Evolutionary conservation across 2,797 vertebrate genomes (phyloP).

Genomic region (Acipenser ruthenus): DNA sequence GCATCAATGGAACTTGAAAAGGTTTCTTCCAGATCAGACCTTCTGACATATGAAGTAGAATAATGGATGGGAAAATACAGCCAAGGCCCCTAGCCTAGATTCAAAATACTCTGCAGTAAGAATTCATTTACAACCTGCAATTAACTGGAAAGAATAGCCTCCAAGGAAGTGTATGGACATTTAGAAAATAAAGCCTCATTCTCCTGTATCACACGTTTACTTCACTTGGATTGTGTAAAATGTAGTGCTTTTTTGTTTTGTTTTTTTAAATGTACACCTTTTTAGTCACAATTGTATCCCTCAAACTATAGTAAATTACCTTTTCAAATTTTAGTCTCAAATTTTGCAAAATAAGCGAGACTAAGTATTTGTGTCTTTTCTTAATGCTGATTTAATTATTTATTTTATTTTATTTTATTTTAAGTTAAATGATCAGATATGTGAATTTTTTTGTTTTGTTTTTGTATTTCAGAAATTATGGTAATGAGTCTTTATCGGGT

Average conservation of each 20-base stretch:
- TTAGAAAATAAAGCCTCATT: conserved; percentile 45
- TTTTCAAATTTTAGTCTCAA: not conserved
- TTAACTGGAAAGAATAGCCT: conserved; percentile 85
- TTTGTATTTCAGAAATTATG: conserved; percentile 20
- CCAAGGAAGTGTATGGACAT: conserved; percentile 52
- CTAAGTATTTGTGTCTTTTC: no score
- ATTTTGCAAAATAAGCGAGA: not conserved
- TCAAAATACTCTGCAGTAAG: conserved; percentile 77
- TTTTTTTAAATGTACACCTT: not conserved
- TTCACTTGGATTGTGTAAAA: conserved; percentile 20
- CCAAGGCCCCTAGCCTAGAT: conserved; percentile 79
- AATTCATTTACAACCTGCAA: conserved; percentile 89
- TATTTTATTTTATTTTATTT: no score
- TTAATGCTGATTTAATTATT: no score
- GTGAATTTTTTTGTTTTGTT: no score
- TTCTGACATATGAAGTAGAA: conserved; percentile 98
- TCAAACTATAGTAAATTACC: no score
- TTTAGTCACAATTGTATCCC: no score
- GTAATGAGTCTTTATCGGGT: conserved; percentile 60
- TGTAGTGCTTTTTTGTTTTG: conserved; percentile 8
- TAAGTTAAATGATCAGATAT: no score
- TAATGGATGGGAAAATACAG: conserved; percentile 84
- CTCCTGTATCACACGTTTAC: no score
- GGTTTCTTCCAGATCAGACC: conserved; percentile 97
- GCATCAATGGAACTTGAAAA: conserved; percentile 99